Base-by-base conservation (phyloP, 2,888 invertebrate genomes). In the Dyspetes luteomarginatus region DNA sequence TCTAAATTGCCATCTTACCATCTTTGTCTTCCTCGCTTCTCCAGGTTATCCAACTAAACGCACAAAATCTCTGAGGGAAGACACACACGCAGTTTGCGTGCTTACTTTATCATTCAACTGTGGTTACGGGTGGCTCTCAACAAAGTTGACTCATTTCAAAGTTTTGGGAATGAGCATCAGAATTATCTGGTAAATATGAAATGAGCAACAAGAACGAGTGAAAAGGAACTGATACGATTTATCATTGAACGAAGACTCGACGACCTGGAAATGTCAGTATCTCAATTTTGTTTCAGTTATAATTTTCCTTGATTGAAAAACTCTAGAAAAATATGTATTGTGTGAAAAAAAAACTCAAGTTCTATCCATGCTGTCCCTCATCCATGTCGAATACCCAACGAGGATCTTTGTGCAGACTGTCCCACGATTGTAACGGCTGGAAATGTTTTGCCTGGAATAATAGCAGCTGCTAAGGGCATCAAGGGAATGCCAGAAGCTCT, bases 41-140 rank as follows among this genome's bases (percentile, higher is more conserved):
- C 62, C 17, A 12, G 45, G 69, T 52, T 52, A 64, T 65, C 28
- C 71, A 30, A 73, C 72, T 52, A 55, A 36, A 68, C 65, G 45
- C 36, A 36, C 71, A 67, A 76, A 71, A 43, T 67, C 62, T 62
- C 64, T 58, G 15, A 22, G 3, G 36, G 22, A 30, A n/a, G 36
- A 52, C 55, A 55, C 56, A 65, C 48, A 56, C 52, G 76, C 62
- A 78, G 62, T 79, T 43, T 77, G 48, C 24, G 36, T 68, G 55
- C 22, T 52, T 24, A 69, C 72, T 58, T 60, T 64, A 52, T 55
- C 58, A 65, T 26, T 30, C 41, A 74, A 69, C 71, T 69, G 67
- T 65, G 43, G 50, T 56, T 71, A 52, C 64, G 48, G 56, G 41
- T 60, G 64, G 48, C 84, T 85, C 83, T 69, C 76, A 65, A 58